Evolutionary conservation across 2,888 invertebrate species (phyloP), one percentile per base, ranked within the genome.

Genomic region (Pollenia labialis): DNA sequence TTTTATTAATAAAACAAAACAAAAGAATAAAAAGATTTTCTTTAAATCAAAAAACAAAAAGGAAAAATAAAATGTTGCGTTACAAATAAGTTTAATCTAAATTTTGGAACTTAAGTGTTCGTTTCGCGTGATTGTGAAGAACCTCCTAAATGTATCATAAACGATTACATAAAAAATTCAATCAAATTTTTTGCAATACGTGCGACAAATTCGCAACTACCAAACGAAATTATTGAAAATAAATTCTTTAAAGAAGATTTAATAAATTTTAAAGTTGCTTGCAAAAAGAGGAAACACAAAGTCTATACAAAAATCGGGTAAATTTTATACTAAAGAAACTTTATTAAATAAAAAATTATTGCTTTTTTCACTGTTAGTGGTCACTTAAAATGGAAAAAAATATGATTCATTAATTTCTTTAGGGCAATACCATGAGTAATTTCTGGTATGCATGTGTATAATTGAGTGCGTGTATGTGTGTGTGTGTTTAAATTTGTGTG

Each of bases 81-180:
- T 48, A 50, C 8, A 74, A 72, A 40, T 64, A 76, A 74, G 23
- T 32, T 68, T 68, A 11, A 42, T 32, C 40, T 18, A 68, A 46
- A 14, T 62, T 46, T 44, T 64, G 66, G 60, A 66, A 54, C 72
- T 8, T 40, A n/a, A 40, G 48, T 6, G 32, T 32, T 32, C 32
- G 32, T 32, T 32, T 32, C 60, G 84, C 76, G 84, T 60, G 76
- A 69, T 81, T 66, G 79, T 54, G 46, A 54, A 52, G 71, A 84
- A 72, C n/a, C 60, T 62, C 52, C 83, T 81, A 84, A 76, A 84
- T 84, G 84, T 77, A 62, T 81, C 81, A 84, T 74, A 84, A 81
- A 77, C 76, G 87, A 84, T 87, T 87, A 87, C 84, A 87, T 87
- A 87, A 87, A 87, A 84, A 66, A 75, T 46, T 74, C 66, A 77